A percentile compares a stretch with the other conserved stretches of the same genome.
These are phyloP conservation scores for Microdon myrmicae DNA, from an alignment of 2,888 invertebrate species.

Conservation along the genomic window DNA sequence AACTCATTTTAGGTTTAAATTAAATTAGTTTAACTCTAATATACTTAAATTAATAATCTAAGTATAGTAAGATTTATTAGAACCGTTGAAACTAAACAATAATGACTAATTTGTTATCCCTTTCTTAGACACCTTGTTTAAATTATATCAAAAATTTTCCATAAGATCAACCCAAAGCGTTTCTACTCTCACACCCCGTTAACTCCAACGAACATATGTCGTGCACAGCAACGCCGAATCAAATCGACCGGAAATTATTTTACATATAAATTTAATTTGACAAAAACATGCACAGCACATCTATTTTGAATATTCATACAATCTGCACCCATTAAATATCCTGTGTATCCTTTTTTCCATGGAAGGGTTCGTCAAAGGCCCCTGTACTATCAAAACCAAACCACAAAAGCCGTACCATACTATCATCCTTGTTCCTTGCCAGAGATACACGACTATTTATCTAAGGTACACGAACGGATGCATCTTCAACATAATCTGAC, in stretches of 20 bases:
- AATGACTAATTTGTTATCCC: no score
- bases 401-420: slow-evolving; percentile 37
- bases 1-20: no score
- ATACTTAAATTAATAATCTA: no score
- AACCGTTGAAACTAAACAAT: no score
- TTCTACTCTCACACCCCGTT: slow-evolving; percentile 1
- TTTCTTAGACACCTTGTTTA: no score
- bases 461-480: slow-evolving; percentile 23
- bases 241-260: slow-evolving; percentile 51
- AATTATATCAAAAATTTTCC: no score
- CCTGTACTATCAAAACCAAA: slow-evolving; percentile 30
- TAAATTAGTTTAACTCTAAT: no score
- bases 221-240: slow-evolving; percentile 11
- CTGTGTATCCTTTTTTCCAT: slow-evolving; percentile 15
- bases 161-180: no score
- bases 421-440: slow-evolving; percentile 9
- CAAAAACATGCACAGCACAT: slow-evolving; percentile 32
- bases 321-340: slow-evolving; percentile 33
- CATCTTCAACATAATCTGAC: slow-evolving; percentile 37
- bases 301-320: slow-evolving; percentile 31
- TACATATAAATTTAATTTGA: slow-evolving; percentile 43
- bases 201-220: slow-evolving; percentile 11
- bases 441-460: slow-evolving; percentile 11
- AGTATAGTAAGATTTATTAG: no score
- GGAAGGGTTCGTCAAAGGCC: slow-evolving; percentile 18